phyloP scores from a whole-genome alignment of 2,888 invertebrate species.

The Sarcophaga carnaria region DNA sequence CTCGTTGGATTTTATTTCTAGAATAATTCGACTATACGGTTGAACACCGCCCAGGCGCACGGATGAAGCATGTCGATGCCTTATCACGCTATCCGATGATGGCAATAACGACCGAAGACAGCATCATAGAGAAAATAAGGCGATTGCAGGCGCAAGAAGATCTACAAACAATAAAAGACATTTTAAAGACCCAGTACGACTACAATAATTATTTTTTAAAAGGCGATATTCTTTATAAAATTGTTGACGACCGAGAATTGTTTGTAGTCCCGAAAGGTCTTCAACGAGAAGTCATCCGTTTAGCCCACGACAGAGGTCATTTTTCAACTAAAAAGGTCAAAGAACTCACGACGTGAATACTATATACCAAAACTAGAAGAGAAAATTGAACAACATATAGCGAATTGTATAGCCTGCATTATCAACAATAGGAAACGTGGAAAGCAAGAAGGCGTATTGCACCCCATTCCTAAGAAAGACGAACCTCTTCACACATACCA shows the following conservation, averaged over 20 bases:
- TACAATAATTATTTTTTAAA: slow-evolving; percentile 41
- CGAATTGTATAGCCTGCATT: slow-evolving; percentile 66
- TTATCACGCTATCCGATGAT: slow-evolving; percentile 66
- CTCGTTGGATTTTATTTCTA: slow-evolving; percentile 70
- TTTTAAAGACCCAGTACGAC: slow-evolving; percentile 29
- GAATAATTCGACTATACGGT: slow-evolving; percentile 70
- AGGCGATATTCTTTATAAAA: slow-evolving; percentile 51
- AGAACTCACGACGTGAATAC: slow-evolving; percentile 46
- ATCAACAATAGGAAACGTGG: slow-evolving; percentile 71
- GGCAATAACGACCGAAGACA: slow-evolving; percentile 37
- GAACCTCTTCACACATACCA: slow-evolving; percentile 75
- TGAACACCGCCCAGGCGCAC: slow-evolving; percentile 68
- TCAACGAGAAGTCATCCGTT: slow-evolving; percentile 47
- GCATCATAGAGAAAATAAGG: slow-evolving; percentile 41
- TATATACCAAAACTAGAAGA: slow-evolving; percentile 61
- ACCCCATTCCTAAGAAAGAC: slow-evolving; percentile 75
- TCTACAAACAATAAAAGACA: slow-evolving; percentile 57
- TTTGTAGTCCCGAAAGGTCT: slow-evolving; percentile 52
- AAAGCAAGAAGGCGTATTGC: slow-evolving; percentile 75
- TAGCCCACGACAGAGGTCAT: slow-evolving; percentile 52
- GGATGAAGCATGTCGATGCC: slow-evolving; percentile 64
- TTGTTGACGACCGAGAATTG: slow-evolving; percentile 47
- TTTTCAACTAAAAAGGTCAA: slow-evolving; percentile 59
- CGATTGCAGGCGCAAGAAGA: slow-evolving; percentile 61
- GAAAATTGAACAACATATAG: slow-evolving; percentile 52